A percentile compares a stretch with the other conserved stretches of the same genome.
phyloP scores from a whole-genome alignment of 2,888 invertebrate species.

The Chymomyza procnemis region DNA sequence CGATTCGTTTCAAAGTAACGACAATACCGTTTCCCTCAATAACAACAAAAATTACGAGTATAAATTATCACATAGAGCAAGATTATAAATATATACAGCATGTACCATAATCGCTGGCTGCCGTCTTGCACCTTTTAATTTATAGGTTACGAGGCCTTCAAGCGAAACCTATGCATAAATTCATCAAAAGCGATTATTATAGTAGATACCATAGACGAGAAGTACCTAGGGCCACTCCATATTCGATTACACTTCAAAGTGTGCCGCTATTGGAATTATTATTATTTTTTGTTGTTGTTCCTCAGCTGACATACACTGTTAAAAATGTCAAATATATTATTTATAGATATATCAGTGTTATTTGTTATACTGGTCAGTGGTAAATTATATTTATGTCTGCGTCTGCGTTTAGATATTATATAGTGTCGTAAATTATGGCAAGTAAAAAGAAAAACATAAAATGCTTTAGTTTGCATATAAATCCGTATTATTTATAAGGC shows the following conservation, averaged over 20 bases:
- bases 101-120: not conserved
- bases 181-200: constrained; percentile 66
- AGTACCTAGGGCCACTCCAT: constrained; percentile 41
- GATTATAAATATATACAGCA: not conserved
- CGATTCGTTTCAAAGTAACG: not conserved
- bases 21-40: not conserved
- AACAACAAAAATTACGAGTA: not conserved
- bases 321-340: constrained; percentile 52
- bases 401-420: not conserved
- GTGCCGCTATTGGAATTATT: constrained; percentile 32
- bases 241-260: constrained; percentile 46
- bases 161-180: constrained; percentile 50
- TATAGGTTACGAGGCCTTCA: constrained; percentile 61
- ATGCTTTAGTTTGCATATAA: not conserved
- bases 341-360: constrained; percentile 53
- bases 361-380: constrained; percentile 37
- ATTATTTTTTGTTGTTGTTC: too few species aligned
- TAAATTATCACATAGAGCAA: not conserved
- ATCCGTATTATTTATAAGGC: not conserved
- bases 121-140: constrained; percentile 38
- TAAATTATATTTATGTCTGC: constrained; percentile 21
- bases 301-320: not conserved
- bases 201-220: constrained; percentile 11
- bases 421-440: too few species aligned
- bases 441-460: too few species aligned